Evolutionary conservation across 2,888 invertebrate species (phyloP), one percentile per base, ranked within the genome.

Genomic region (Thecocarcelia acutangulata): DNA sequence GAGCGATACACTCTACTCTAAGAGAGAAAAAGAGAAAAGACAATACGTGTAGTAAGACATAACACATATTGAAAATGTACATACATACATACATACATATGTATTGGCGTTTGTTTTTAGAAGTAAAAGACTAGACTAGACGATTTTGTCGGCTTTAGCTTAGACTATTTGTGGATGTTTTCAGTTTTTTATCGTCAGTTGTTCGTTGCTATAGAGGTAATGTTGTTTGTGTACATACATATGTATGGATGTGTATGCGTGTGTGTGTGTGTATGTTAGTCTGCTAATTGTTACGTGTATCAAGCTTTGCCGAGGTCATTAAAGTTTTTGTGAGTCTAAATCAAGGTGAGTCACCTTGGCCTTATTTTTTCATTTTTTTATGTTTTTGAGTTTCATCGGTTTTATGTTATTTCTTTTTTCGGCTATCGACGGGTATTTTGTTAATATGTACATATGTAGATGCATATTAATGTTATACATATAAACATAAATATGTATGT

Each of bases 311-410:
- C 88, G 87, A 89, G 88, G 88, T 89, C 88, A 88, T 86, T 86
- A 86, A 87, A 86, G 84, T 85, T 86, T 84, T 83, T 84, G 85
- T 86, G 88, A 87, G 88, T 88, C 87, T 87, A 86, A 87, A 88
- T 88, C 88, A 88, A 88, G 89, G 89, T 88, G 87, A 89, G 86
- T 87, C 86, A 88, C 89, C 89, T 89, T 89, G 89, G 89, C 89
- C 89, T 89, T 89, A 88, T 89, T 89, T 87, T 87, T 84, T 28
- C 58, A n/a, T 72, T 33, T 73, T 73, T 81, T 72, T 72, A 37
- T 63, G 44, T 59, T 81, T 77, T 44, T 44, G 15, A 40, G 15
- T 66, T 56, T 72, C 61, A 54, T 72, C 19, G 54, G 54, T 59
- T 68, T 77, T 37, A 42, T 61, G 24, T 69, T 72, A 61, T 56